phyloP scores from a whole-genome alignment of 2,888 invertebrate species.

The Smittia aterrima region DNA sequence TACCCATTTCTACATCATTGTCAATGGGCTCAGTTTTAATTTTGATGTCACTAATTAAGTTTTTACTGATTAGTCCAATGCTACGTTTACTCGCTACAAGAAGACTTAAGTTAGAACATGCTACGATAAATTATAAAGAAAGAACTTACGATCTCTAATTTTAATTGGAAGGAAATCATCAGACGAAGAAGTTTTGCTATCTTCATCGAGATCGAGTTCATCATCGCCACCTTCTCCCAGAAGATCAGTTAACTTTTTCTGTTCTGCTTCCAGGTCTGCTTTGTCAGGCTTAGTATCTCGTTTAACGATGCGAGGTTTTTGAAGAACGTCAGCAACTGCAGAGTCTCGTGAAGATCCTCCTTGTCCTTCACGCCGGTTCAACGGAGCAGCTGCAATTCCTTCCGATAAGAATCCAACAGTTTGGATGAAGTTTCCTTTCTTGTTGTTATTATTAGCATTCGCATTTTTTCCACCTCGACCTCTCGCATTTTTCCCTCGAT shows the following conservation, averaged over 20 bases:
- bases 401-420: conserved; percentile 53
- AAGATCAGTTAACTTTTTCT: conserved; percentile 47
- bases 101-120: background rate
- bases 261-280: conserved; percentile 48
- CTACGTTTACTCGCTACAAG: background rate
- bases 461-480: conserved; percentile 45
- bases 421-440: conserved; percentile 47
- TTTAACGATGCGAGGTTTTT: conserved; percentile 47
- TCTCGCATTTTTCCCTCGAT: conserved; percentile 46
- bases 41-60: background rate
- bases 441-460: background rate
- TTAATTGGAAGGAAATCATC: conserved; percentile 49
- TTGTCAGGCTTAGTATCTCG: conserved; percentile 45
- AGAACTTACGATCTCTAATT: conserved; percentile 48
- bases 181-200: conserved; percentile 46
- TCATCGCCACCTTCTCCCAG: conserved; percentile 49
- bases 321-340: conserved; percentile 45
- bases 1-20: background rate
- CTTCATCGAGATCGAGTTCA: conserved; percentile 45
- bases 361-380: background rate
- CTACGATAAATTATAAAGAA: background rate
- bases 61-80: background rate
- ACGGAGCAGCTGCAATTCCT: conserved; percentile 49
- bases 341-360: conserved; percentile 44
- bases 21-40: conserved; percentile 15